Evolutionary conservation across 2,113 vertebrate genomes (phyloP), one percentile per base, ranked within the genome.

Genomic region (Catagonus wagneri): DNA sequence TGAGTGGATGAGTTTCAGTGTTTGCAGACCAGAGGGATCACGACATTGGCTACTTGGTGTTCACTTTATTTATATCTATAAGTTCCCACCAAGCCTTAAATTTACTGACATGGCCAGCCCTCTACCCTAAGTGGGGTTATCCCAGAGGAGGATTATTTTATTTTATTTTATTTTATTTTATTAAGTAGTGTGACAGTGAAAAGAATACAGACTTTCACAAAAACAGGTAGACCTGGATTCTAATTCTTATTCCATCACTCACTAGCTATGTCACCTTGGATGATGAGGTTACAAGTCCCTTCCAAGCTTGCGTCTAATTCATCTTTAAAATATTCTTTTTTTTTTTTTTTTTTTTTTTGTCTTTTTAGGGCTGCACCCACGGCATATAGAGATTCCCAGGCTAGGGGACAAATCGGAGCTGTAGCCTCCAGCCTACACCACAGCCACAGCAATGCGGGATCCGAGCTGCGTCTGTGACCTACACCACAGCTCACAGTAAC

Each of bases 1-100:
- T 81, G 60, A 90, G 39, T 93, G 27, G 27, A 27, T 81, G 60
- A 90, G 39, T 93, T 90, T 96, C 60, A 91, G 13, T 90, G 71
- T 29, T 79, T 52, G 3, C 36, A 89, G 32, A 75, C 34, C 66
- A 63, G 66, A 93, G 13, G 8, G 36, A 63, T 72, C 78, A 39
- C 29, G 23, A 50, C 84, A 74, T 8, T 85, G 27, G 25, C 32
- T 72, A 20, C 34, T 79, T 89, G 34, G 34, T 52, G 3, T 84
- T 89, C 54, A 50, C 44, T 93, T 71, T 89, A 44, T 93, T 76
- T 85, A 52, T 44, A 74, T 80, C 75, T 60, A 52, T 84, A 84
- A 96, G 39, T 63, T 89, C 22, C 54, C 54, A 54, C 3, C 32
- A 89, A 90, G 8, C 13, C 63, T 50, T 87, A 87, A 25, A 14